Percentiles rank a stretch among this genome's conserved stretches.
phyloP scores from a whole-genome alignment of 1,140 invertebrate genomes.

The Ylistrum balloti region DNA sequence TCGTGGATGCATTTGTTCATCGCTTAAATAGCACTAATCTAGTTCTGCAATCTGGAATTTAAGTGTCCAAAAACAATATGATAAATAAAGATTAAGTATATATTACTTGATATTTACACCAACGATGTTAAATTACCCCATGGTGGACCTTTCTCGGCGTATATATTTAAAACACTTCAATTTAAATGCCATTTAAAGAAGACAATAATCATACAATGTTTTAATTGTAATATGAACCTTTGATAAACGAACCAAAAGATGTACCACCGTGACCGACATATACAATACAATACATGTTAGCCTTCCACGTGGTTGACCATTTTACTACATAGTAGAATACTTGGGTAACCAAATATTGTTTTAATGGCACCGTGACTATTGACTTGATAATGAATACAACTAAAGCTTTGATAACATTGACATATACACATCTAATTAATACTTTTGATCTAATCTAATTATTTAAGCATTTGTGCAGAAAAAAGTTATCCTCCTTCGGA shows the following conservation, averaged over 20 bases:
- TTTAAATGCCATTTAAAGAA: neutral
- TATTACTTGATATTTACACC: too few relatives aligned
- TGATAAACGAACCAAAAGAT: neutral
- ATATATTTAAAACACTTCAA: too few relatives aligned
- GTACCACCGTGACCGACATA: neutral
- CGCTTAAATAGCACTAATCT: too few relatives aligned
- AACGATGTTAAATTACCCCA: too few relatives aligned
- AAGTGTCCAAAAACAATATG: too few relatives aligned
- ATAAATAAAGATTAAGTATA: too few relatives aligned
- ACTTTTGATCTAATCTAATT: neutral
- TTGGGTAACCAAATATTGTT: neutral
- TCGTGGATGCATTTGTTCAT: too few relatives aligned
- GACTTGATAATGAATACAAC: neutral
- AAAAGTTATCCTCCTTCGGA: too few relatives aligned
- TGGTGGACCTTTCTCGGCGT: too few relatives aligned
- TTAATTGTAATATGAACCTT: neutral
- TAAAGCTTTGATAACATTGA: neutral
- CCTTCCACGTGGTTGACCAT: neutral
- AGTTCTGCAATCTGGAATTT: too few relatives aligned
- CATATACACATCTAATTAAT: neutral
- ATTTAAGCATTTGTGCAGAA: neutral
- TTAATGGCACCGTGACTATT: neutral
- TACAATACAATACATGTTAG: neutral
- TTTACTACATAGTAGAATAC: neutral
- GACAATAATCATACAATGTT: neutral